Base-by-base conservation (phyloP, 2,888 invertebrate species). In the Halocaridina rubra region DNA sequence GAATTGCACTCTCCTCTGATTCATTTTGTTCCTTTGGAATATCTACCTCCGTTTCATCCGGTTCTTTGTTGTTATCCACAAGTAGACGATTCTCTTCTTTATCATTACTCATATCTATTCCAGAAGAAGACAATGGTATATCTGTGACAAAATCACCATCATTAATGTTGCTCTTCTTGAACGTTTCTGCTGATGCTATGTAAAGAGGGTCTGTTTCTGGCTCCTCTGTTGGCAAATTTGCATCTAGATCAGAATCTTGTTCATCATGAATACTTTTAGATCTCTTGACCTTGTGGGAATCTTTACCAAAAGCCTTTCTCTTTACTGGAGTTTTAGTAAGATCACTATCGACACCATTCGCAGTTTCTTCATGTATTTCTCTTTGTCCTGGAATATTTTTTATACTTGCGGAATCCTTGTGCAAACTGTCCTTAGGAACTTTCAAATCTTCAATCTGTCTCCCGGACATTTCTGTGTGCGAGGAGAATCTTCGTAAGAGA, bases 401-500 rank as follows among this genome's bases (percentile, higher is more conserved):
- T 30, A 13, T 30, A 24, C 53, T 71, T 27, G 13, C n/a, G 27
- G 33, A 24, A 10, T 57, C 7, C 32, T 30, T n/a, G 3, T 16
- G 13, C n/a, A n/a, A 30, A 19, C 30, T 30, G 13, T 13, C 27
- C 7, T 10, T 27, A 7, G 80, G 27, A 3, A 71, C 32, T 53
- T 27, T 39, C 0, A n/a, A 24, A 24, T 22, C 53, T 1, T 30
- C 59, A 10, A 75, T 27, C 29, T 77, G 53, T 3, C 77, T 29
- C 4, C 82, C 82, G 0, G 82, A 77, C 71, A 82, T 69, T 46
- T 82, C 76, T 0, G 82, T 77, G 29, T 82, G 82, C 8, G 77
- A 77, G 0, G 82, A 82, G 72, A 78, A 82, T n/a, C 82, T 53
- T n/a, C 69, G 77, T 3, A 82, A 59, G 32, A 82, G 71, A 22